Base-by-base conservation (phyloP, 2,113 vertebrate genomes). In the Hippocampus guttulatus region DNA sequence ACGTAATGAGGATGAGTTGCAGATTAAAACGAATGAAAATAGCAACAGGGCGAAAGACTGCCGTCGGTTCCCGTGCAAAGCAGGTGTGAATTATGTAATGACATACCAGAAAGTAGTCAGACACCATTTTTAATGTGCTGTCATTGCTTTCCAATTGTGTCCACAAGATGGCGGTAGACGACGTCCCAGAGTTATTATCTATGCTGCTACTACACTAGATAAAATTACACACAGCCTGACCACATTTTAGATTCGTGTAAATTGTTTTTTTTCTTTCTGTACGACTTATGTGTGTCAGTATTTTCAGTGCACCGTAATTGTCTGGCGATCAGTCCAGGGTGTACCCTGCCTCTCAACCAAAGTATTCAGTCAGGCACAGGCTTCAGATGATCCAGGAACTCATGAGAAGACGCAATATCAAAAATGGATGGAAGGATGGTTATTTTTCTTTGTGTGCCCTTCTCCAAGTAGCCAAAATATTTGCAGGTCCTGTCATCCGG, bases 401-500 rank as follows among this genome's bases (percentile, higher is more conserved):
- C 18, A 51, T 21, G 49, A 51, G 49, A 18, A 21, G 6, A 20
- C 21, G 18, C 3, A 8, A 7, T 20, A 51, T 20, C 4, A 20
- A 21, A 51, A 51, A 51, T 20, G 16, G 5, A 51, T 18, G 49
- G 18, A 51, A 51, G 47, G 47, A 51, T 51, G 1, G 5, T 51
- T 51, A 51, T 51, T 51, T 20, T 16, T 20, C 18, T 18, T 16
- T 5, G 18, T 5, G 16, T 51, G 47, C 15, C 47, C 47, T 51
- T 6, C 6, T 38, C 33, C 33, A 38, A 38, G 33, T 38, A 6
- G 33, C 33, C 33, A 38, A 61, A 2, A 18, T 61, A 1, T 68
- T 69, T 77, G 16, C 38, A 21, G 25, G 69, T 51, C 64, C 27
- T 61, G 58, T 33, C 27, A 61, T 61, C 58, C 12, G 58, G 71